Conservation (phyloP, 2,113 vertebrate genomes). For the Malurus alboscapulatus region DNA sequence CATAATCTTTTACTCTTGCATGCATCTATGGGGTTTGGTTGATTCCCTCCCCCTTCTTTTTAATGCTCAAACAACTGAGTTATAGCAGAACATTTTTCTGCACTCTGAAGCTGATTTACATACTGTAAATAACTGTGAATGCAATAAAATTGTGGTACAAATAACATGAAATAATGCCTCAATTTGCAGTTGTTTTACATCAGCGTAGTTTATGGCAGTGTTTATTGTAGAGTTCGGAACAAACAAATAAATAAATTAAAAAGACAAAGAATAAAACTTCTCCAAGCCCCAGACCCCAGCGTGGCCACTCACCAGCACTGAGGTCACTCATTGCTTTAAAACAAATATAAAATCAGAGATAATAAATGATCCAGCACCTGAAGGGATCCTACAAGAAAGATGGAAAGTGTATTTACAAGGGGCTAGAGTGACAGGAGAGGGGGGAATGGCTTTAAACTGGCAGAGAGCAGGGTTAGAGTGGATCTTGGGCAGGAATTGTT, state of each 20-base stretch:
- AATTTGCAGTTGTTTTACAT: conserved; percentile 62
- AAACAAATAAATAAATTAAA: conserved; percentile 38
- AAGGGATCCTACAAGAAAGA: neutral
- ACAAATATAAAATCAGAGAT: neutral
- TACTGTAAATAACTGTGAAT: conserved; percentile 65
- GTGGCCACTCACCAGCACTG: neutral
- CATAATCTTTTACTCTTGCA: conserved; percentile 27
- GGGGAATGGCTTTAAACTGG: neutral
- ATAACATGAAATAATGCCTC: conserved; percentile 66
- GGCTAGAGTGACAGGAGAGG: neutral
- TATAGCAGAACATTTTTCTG: conserved; percentile 57
- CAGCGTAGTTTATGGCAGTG: conserved; percentile 51
- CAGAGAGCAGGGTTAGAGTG: neutral
- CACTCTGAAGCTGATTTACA: conserved; percentile 60
- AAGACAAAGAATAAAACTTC: neutral
- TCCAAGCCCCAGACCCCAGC: neutral
- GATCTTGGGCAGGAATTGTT: rapidly evolving
- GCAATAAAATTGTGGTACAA: conserved; percentile 64
- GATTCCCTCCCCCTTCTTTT: neutral
- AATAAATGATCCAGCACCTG: neutral
- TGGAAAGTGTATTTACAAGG: neutral
- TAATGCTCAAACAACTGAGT: conserved; percentile 52
- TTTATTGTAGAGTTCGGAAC: conserved; percentile 25
- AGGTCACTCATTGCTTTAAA: neutral
- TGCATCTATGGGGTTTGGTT: neutral